Evolutionary conservation across 1,140 invertebrate species (phyloP), one percentile per base, ranked within the genome.

Genomic region (Aphaenogaster floridana): DNA sequence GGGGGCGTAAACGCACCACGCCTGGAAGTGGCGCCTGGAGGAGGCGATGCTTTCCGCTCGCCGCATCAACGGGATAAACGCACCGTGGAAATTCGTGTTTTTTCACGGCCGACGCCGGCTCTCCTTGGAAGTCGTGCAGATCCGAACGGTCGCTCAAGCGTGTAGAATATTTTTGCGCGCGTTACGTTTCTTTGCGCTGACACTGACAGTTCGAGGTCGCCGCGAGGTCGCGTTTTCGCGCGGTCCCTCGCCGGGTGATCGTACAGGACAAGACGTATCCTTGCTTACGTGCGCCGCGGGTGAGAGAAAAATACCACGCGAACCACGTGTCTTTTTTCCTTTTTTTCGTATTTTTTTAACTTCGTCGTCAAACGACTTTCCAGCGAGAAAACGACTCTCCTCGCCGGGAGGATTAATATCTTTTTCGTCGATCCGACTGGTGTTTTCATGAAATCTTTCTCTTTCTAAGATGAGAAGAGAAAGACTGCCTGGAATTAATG

Each of bases 81-180:
- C 79, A 59, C 52, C 79, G 13, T 74, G 54, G n/a, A 83, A 83
- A 83, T 83, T 13, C 52, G n/a, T 17, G n/a, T 83, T 83, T 83
- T 83, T 83, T 83, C 80, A 83, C 68, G 54, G 52, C 57, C 68
- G 52, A 54, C 36, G 28, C 52, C 36, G 72, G 54, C 63, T 83
- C 71, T 83, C 42, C 80, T 59, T 39, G 68, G 50, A 81, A 81
- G 52, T 72, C 50, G 66, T 50, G 66, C 50, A 17, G 2, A 61
- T 83, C 80, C 50, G 28, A 83, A 48, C 79, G 80, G 45, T 74
- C 69, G 57, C 52, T 48, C 80, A 28, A 74, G 68, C 80, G 80
- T 74, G 39, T 72, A 52, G 39, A 74, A 74, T 59, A 83, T 45
- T 66, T 66, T 83, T 57, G 68, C 50, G 34, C 78, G 36, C n/a